Conservation (phyloP, 2,888 invertebrate genomes). For the Dryadula phaetusa region DNA sequence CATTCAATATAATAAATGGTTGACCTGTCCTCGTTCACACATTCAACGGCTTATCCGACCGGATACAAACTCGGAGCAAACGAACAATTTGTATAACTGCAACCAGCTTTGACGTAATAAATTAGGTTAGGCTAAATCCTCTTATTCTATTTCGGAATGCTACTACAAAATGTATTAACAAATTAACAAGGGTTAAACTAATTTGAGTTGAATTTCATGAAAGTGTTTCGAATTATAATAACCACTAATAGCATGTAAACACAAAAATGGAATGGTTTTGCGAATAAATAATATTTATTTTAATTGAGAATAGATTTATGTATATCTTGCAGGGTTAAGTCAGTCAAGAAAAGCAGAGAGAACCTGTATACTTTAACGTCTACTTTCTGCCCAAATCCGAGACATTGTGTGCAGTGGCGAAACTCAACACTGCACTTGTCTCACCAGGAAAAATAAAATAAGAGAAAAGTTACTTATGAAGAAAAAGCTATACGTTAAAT, state of each 20-base stretch:
- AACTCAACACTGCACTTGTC: too few relatives aligned
- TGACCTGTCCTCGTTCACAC: constrained; percentile 17
- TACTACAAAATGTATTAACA: constrained; percentile 18
- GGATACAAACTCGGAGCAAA: constrained; percentile 31
- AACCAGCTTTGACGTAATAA: constrained; percentile 34
- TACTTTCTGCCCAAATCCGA: too few relatives aligned
- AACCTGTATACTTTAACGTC: too few relatives aligned
- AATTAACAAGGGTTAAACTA: constrained; percentile 12
- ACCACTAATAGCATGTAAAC: background rate
- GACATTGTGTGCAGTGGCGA: too few relatives aligned
- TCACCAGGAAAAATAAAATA: too few relatives aligned
- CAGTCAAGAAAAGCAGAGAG: too few relatives aligned
- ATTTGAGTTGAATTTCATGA: background rate
- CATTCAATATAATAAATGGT: constrained; percentile 12
- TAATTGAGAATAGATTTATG: background rate
- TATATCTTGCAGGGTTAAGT: too few relatives aligned
- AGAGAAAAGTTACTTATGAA: too few relatives aligned
- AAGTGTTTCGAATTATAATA: constrained; percentile 3
- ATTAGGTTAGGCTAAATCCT: constrained; percentile 26
- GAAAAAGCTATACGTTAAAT: too few relatives aligned
- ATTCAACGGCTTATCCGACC: constrained; percentile 29
- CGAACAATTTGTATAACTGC: constrained; percentile 32
- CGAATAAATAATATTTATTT: background rate
- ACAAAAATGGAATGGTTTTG: background rate
- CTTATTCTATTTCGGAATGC: constrained; percentile 26